These are phyloP conservation scores for human DNA, from an alignment of 2,113 vertebrate genomes.

Conservation along the genomic window DNA sequence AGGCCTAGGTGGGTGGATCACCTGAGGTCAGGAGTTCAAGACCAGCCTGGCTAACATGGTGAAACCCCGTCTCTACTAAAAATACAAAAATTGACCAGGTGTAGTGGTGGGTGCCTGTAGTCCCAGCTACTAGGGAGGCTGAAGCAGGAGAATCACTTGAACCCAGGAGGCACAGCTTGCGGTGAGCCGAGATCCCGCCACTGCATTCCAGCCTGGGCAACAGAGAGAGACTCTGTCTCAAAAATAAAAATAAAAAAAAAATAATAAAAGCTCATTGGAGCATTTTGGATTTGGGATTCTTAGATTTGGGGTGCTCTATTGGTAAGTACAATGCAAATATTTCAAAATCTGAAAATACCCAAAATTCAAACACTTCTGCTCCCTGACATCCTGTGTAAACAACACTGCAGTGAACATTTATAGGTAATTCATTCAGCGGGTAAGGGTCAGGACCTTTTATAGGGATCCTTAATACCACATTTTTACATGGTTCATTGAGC, in stretches of 20 bases:
- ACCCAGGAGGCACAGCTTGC: too few species aligned
- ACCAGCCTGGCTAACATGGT: too few species aligned
- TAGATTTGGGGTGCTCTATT: not conserved
- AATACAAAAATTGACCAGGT: too few species aligned
- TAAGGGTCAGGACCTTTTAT: not conserved
- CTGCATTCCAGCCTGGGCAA: too few species aligned
- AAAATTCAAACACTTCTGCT: not conserved
- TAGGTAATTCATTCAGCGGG: not conserved
- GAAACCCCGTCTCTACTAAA: too few species aligned
- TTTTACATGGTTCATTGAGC: not conserved
- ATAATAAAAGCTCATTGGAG: not conserved
- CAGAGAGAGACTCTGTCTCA: too few species aligned
- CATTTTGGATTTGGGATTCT: not conserved
- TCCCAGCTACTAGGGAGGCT: too few species aligned
- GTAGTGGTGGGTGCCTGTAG: too few species aligned
- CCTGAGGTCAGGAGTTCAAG: too few species aligned
- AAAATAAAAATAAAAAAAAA: not conserved
- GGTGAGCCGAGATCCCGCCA: too few species aligned
- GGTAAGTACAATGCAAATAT: not conserved
- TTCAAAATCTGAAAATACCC: not conserved
- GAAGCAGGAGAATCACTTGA: too few species aligned
- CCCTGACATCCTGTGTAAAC: not conserved
- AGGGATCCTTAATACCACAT: not conserved
- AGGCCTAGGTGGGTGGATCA: too few species aligned
- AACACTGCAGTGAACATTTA: not conserved